These are phyloP conservation scores for Leptinotarsa juncta DNA, from an alignment of 2,888 invertebrate species.

Conservation along the genomic window DNA sequence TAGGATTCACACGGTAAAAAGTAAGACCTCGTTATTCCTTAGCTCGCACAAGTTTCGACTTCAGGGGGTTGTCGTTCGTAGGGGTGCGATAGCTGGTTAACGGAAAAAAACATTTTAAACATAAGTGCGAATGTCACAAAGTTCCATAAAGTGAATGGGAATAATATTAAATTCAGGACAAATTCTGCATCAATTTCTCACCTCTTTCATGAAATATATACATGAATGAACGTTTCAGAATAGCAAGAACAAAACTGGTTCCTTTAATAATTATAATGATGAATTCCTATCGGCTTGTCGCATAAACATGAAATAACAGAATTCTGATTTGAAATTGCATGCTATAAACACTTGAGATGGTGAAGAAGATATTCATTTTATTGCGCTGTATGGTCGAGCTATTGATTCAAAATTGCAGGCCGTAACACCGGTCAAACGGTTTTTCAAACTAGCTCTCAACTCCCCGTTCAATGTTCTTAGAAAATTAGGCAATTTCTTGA, in stretches of 20 bases:
- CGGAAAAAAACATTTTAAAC: no score
- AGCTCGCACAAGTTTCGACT: no score
- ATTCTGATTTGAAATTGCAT: constrained; percentile 4
- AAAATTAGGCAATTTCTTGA: not conserved
- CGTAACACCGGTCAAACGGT: not conserved
- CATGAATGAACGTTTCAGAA: no score
- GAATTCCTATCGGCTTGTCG: not conserved
- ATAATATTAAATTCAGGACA: no score
- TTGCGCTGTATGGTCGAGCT: not conserved
- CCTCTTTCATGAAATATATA: no score
- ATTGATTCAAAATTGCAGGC: constrained; percentile 1
- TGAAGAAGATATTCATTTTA: constrained; percentile 7
- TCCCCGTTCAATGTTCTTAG: not conserved
- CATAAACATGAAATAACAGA: not conserved
- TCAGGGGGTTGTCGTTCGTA: no score
- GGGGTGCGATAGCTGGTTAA: no score
- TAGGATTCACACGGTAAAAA: no score
- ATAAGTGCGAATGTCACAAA: no score
- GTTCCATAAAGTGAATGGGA: no score
- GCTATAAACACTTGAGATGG: not conserved
- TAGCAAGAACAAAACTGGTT: not conserved
- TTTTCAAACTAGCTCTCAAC: constrained; percentile 5
- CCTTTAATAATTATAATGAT: not conserved
- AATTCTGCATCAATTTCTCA: no score
- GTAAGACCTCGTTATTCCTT: no score